Evolutionary conservation across 2,888 invertebrate genomes (phyloP).

Genomic region (Ischnus inquisitorius): DNA sequence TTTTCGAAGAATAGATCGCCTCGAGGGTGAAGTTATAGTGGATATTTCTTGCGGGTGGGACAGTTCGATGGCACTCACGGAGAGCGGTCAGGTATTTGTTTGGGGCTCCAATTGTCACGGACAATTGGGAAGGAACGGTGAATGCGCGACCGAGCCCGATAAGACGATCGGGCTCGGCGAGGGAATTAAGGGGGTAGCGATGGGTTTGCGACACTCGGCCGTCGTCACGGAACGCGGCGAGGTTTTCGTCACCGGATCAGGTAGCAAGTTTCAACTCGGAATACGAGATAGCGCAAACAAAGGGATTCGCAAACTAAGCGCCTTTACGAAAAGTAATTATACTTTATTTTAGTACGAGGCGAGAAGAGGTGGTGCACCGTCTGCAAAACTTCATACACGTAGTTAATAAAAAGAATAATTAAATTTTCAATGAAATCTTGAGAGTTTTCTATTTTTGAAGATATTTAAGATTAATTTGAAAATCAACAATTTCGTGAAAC

Average conservation of each 20-base stretch:
- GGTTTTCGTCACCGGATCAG: slow-evolving; percentile 89
- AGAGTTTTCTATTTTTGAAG: no score
- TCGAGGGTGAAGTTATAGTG: slow-evolving; percentile 86
- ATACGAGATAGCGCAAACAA: slow-evolving; percentile 84
- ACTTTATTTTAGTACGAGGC: slow-evolving; percentile 25
- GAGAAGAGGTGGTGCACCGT: background rate
- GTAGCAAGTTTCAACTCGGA: slow-evolving; percentile 90
- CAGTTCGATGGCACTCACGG: slow-evolving; percentile 91
- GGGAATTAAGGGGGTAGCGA: slow-evolving; percentile 88
- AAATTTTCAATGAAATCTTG: no score
- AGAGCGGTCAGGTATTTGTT: slow-evolving; percentile 89
- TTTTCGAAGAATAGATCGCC: slow-evolving; percentile 73
- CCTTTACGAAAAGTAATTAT: slow-evolving; percentile 79
- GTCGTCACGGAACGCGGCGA: slow-evolving; percentile 88
- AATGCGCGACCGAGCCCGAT: slow-evolving; percentile 78
- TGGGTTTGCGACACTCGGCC: slow-evolving; percentile 90
- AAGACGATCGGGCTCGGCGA: slow-evolving; percentile 84
- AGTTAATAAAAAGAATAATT: no score
- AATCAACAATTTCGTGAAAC: no score
- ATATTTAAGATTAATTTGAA: no score
- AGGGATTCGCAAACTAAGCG: slow-evolving; percentile 83
- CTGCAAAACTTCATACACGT: no score
- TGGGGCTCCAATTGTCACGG: slow-evolving; percentile 95
- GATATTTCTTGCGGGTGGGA: slow-evolving; percentile 94
- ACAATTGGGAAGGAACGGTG: slow-evolving; percentile 88